Base-by-base conservation (phyloP, 2,113 vertebrate genomes). In the Leptobrachium ailaonicum region DNA sequence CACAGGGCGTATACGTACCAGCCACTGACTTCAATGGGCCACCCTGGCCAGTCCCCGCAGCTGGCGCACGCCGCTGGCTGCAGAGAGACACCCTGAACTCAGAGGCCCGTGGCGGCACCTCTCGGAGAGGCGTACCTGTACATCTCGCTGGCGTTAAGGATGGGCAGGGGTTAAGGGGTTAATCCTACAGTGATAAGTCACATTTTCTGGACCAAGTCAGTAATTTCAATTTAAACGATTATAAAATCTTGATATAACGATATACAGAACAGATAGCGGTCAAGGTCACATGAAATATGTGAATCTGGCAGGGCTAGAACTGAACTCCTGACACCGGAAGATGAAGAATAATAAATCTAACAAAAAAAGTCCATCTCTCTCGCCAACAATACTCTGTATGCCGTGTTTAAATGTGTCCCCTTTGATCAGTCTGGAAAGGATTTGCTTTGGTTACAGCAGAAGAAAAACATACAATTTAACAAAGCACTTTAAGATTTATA, bases 181-280 rank as follows among this genome's bases (percentile, higher is more conserved):
- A 79, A 54, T 79, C 77, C 60, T 56, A 20, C 45, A 73, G 69
- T 66, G 40, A 72, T 56, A 66, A 13, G 14, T 58, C 71, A 54
- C 69, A 79, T 79, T 72, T 40, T 66, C 20, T 72, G 58, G 6
- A 66, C 41, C 3, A 7, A 47, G 8, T 40, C 44, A 71, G 60
- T 43, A 66, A 73, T 73, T 79, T 73, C 70, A 79, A 66, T 41
- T 73, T 79, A 32, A 79, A 73, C 73, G 47, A 66, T 73, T 42
- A 6, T 60, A 56, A 41, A 20, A 66, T 54, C 20, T 73, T 73
- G 2, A 54, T 73, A 5, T 43, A 79, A 56, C 7, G 47, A 41
- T 72, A 53, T 54, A 43, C 8, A 56, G 5, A 4, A 53, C 58
- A 79, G 47, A 66, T 42, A 73, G 14, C 56, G 10, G 62, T 62